Conservation (phyloP, 2,113 vertebrate genomes). For the Cnemophilus loriae region DNA sequence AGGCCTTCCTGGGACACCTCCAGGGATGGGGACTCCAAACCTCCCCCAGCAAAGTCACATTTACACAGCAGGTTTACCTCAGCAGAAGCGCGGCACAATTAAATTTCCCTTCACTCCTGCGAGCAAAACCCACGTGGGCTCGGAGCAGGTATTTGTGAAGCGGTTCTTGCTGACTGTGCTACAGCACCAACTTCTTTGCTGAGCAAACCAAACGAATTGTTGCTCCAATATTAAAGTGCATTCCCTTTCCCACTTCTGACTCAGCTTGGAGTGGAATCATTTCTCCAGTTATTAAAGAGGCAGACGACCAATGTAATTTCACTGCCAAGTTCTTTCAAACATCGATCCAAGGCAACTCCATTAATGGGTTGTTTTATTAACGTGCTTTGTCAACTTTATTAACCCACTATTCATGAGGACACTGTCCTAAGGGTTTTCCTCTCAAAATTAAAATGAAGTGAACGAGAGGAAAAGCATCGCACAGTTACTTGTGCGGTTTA, state of each 20-base stretch:
- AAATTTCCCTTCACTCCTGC: background rate
- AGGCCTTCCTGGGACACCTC: background rate
- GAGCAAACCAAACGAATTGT: conserved; percentile 1
- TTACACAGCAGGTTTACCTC: background rate
- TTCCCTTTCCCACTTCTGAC: background rate
- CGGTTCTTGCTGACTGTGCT: background rate
- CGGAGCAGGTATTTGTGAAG: background rate
- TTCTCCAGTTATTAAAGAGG: background rate
- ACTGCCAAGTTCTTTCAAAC: background rate
- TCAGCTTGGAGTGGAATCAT: background rate
- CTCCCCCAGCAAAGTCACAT: background rate
- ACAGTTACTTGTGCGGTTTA: background rate
- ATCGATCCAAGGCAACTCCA: background rate
- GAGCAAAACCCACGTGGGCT: background rate
- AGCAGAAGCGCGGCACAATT: background rate
- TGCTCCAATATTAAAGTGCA: background rate
- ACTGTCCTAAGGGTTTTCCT: background rate
- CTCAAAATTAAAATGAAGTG: background rate
- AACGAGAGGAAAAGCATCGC: background rate
- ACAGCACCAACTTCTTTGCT: background rate
- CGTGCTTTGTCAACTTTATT: background rate
- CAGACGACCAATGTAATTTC: background rate
- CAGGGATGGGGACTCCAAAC: background rate
- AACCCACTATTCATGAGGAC: background rate
- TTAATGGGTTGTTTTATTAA: conserved; percentile 6